Base-by-base conservation (phyloP, 2,113 vertebrate species). In the Myiozetetes cayanensis region DNA sequence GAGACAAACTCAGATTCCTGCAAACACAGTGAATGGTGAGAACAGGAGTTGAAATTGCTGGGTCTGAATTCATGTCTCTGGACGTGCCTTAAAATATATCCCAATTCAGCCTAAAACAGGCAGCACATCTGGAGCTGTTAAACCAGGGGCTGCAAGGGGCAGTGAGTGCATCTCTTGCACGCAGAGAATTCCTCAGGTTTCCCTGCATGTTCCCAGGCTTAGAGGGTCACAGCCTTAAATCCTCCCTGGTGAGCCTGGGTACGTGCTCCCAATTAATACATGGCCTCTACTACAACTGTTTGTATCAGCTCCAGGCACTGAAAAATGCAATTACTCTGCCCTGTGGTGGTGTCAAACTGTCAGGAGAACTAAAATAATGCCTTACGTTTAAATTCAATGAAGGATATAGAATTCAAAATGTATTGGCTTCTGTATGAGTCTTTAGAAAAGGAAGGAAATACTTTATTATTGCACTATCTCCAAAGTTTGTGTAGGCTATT, bases 341-440 rank as follows among this genome's bases (percentile, higher is more conserved):
- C 37, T 9, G 14, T 19, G 76, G 49, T 47, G 70, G 0, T 62
- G 58, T 41, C 50, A 7, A 23, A 9, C 59, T 20, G 24, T 37
- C 33, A 4, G 0, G 10, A 52, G 25, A 41, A 55, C 6, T 20
- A 49, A 79, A 85, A 35, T 12, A 15, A 44, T 17, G 21, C 4
- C 59, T 62, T 31, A 2, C 1, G 0, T 47, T 39, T 25, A 35
- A 31, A 44, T 50, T 25, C n/a, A 28, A 39, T 0, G 1, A 35
- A 20, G 31, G 33, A 1, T 4, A 1, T 1, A 19, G 73, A 37
- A 67, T 21, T 12, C 2, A 24, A 39, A 78, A 44, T 0, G 9
- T 5, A 0, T n/a, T 76, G 46, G 30, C 18, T 87, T 67, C 37
- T 15, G 8, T 10, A 7, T 30, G 28, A 52, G 23, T 13, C 37